These are phyloP conservation scores for Thoracochromis brauschi DNA, from an alignment of 2,113 vertebrate genomes.

Conservation along the genomic window DNA sequence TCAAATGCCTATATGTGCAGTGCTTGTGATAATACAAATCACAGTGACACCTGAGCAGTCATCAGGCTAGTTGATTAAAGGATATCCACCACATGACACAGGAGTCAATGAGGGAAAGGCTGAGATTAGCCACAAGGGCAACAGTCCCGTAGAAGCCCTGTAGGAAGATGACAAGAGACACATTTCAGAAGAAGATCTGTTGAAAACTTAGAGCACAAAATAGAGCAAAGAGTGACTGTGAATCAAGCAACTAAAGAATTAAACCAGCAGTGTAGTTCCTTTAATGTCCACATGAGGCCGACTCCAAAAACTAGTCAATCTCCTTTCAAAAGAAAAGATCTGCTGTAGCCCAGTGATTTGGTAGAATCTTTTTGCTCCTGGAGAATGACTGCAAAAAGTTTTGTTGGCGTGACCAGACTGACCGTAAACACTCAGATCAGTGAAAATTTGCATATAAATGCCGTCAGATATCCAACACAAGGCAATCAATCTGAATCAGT, in stretches of 20 bases:
- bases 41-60: neutral
- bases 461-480: neutral
- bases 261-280: neutral
- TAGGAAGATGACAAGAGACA: constrained; percentile 1
- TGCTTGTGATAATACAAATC: neutral
- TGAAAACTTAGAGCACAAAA: neutral
- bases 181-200: neutral
- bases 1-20: neutral
- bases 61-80: constrained; percentile 62
- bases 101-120: constrained; percentile 88
- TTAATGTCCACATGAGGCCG: neutral
- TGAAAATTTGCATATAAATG: neutral
- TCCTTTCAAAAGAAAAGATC: neutral
- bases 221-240: neutral
- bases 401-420: neutral
- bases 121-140: constrained; percentile 82
- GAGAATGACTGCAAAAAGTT: neutral
- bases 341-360: neutral
- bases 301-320: neutral
- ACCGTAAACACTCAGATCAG: neutral
- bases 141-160: constrained; percentile 86
- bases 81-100: constrained; percentile 99
- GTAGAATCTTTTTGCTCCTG: neutral
- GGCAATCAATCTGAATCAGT: neutral
- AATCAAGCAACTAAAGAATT: neutral